Conservation (phyloP, 2,113 vertebrate genomes). For the Platysteira castanea region DNA sequence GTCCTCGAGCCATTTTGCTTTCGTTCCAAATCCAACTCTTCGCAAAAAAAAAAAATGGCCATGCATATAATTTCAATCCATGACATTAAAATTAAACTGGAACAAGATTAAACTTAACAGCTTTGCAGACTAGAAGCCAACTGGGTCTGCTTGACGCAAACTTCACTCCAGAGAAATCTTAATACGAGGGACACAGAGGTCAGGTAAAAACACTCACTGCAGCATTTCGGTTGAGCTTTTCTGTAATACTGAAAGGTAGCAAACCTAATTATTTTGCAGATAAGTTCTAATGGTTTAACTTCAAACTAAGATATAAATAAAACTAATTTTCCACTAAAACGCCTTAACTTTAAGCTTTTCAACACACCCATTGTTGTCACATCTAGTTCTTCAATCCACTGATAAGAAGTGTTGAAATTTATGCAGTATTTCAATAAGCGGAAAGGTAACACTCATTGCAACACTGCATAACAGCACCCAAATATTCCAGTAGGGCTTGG, state of each 20-base stretch:
- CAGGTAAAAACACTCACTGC: not conserved
- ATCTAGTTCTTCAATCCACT: not conserved
- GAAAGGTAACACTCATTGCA: not conserved
- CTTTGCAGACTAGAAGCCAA: conserved; percentile 13
- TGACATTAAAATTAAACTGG: conserved; percentile 33
- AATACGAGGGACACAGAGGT: not conserved
- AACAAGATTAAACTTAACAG: conserved; percentile 52
- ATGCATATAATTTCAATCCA: conserved; percentile 54
- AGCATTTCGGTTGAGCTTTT: not conserved
- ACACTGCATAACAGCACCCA: not conserved
- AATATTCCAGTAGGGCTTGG: not conserved
- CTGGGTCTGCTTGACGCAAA: conserved; percentile 1
- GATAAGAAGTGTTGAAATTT: not conserved
- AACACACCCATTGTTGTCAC: not conserved
- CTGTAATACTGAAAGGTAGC: not conserved
- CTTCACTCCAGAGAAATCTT: conserved; percentile 17
- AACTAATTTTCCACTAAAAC: not conserved
- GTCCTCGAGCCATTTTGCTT: conserved; percentile 83
- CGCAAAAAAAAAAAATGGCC: conserved; percentile 65
- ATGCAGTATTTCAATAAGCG: not conserved
- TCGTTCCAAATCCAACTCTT: conserved; percentile 62
- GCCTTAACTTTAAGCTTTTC: not conserved
- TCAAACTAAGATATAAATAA: not conserved
- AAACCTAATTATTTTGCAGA: not conserved
- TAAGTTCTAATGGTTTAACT: not conserved